phyloP scores from a whole-genome alignment of 2,888 invertebrate genomes.

The Halocaridina rubra region DNA sequence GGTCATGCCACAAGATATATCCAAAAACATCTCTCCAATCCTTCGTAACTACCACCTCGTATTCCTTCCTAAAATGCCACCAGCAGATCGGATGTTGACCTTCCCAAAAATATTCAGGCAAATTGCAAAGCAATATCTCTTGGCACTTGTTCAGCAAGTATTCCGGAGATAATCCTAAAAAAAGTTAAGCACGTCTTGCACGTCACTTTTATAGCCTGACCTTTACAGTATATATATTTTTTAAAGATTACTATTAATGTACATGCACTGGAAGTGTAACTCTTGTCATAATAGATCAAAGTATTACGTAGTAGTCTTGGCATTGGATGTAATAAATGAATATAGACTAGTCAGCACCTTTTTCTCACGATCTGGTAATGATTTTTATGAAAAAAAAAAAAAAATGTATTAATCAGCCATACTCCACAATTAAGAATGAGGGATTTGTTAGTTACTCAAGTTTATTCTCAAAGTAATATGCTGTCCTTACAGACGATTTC shows the following conservation, averaged over 20 bases:
- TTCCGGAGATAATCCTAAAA: constrained; percentile 44
- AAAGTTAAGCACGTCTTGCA: not conserved
- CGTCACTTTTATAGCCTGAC: constrained; percentile 27
- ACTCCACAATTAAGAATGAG: not conserved
- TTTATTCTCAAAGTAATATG: too few relatives aligned
- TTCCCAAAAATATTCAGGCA: constrained; percentile 15
- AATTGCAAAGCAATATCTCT: constrained; percentile 35
- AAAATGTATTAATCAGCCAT: not conserved
- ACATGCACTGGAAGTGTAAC: constrained; percentile 24
- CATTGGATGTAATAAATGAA: constrained; percentile 6
- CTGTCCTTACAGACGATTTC: too few relatives aligned
- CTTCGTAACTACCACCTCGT: not conserved
- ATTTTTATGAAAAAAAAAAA: not conserved
- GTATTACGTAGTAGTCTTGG: not conserved
- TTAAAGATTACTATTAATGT: constrained; percentile 3
- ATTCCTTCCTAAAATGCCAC: constrained; percentile 8
- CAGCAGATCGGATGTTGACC: constrained; percentile 44
- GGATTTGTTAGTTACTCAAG: not conserved
- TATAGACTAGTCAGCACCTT: constrained; percentile 35
- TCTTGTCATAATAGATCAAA: not conserved
- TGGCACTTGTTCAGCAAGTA: constrained; percentile 57
- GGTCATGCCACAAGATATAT: not conserved
- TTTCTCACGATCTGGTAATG: not conserved
- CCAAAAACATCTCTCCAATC: not conserved
- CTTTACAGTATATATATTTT: not conserved